These are phyloP conservation scores for Ceyx melanurus DNA, from an alignment of 2,113 vertebrate species.

Conservation along the genomic window DNA sequence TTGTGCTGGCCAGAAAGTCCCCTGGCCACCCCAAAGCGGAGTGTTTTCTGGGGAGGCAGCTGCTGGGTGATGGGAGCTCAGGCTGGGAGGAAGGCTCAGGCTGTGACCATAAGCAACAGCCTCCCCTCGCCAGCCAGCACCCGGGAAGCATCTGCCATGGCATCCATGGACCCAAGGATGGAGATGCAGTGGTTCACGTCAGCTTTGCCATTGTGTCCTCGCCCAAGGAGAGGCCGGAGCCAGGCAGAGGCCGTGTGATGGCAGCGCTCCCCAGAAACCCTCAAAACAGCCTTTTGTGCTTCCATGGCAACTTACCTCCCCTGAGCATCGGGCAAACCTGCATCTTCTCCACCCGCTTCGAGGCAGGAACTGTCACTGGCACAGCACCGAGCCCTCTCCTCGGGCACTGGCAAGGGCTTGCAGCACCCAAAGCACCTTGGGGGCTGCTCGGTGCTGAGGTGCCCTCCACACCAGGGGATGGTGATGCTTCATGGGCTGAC, in stretches of 20 bases:
- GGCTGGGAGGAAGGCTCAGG: neutral
- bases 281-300: neutral
- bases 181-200: neutral
- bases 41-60: accelerated
- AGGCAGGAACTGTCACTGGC: neutral
- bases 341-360: no score
- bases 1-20: accelerated
- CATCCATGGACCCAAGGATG: neutral
- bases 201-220: neutral
- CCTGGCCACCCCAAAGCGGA: accelerated
- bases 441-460: neutral
- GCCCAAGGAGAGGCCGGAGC: neutral
- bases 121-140: neutral
- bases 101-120: neutral
- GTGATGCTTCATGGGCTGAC: neutral
- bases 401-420: neutral
- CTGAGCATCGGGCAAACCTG: no score
- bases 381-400: accelerated
- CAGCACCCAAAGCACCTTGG: neutral
- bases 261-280: neutral
- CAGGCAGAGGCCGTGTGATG: neutral
- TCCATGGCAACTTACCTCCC: no score
- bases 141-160: accelerated
- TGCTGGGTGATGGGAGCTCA: neutral
- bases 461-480: accelerated